Conservation (phyloP, 2,113 vertebrate species). For the Upupa epops region DNA sequence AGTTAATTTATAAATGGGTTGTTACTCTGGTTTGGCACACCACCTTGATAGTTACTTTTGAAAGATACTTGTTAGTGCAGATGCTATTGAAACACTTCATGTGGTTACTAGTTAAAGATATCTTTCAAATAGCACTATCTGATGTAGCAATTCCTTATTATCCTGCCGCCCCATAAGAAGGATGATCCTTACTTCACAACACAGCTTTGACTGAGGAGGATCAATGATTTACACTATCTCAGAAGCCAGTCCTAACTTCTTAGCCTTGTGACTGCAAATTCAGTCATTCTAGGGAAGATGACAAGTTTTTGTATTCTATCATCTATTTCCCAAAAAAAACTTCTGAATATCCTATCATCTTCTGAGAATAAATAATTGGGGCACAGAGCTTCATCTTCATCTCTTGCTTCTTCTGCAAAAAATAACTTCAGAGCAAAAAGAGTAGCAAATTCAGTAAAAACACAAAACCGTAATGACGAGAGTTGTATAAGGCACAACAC, state of each 20-base stretch:
- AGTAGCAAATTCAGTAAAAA: background rate
- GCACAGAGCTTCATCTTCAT: background rate
- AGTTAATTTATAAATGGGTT: constrained; percentile 49
- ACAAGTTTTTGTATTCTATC: background rate
- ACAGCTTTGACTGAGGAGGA: background rate
- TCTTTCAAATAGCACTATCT: background rate
- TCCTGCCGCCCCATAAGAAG: background rate
- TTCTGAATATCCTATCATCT: background rate
- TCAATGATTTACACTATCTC: background rate
- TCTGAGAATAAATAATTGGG: constrained; percentile 2
- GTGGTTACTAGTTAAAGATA: background rate
- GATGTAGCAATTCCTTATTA: background rate
- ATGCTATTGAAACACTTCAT: background rate
- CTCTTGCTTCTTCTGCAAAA: background rate
- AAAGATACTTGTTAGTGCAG: constrained; percentile 21
- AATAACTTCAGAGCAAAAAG: background rate
- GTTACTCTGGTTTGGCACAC: constrained; percentile 2
- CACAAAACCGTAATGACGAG: background rate
- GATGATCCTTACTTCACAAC: background rate
- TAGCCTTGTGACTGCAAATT: background rate
- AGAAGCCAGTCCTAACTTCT: background rate
- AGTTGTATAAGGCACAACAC: background rate
- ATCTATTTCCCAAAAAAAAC: background rate
- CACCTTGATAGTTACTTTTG: constrained; percentile 4
- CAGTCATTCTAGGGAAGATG: background rate